Base-by-base conservation (phyloP, 1,140 invertebrate species). In the Drosophila yakuba region DNA sequence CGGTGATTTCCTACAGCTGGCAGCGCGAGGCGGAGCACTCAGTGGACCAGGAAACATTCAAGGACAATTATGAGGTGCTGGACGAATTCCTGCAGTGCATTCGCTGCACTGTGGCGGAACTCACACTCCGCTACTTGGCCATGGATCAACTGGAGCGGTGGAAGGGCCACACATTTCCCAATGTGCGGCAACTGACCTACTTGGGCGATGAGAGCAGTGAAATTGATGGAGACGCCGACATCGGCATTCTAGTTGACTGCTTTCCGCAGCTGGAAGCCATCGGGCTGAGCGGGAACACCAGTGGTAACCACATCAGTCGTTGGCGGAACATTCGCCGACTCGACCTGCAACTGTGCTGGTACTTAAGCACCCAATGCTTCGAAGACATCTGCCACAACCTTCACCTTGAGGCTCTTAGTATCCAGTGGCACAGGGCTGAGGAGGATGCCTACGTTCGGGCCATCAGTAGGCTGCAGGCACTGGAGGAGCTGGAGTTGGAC, bases 271-370 rank as follows among this genome's bases (percentile, higher is more conserved):
- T 75, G 14, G 73, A 57, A 28, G 64, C 54, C 0, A 12, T 75
- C 10, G 47, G 43, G 12, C 10, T 75, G 10, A 75, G 61, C 17
- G 73, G 73, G 4, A 67, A 67, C 17, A 12, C 32, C 14, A 58
- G 39, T 28, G 73, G 73, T 7, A 25, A 32, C 17, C 11, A 75
- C 38, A 66, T 75, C 7, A 36, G 47, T 48, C 28, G 35, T 11
- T 75, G 55, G 62, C 4, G 12, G 2, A n/a, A 75, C 17, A 35
- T 75, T 23, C 61, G 36, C 12, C 47, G 62, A 5, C 35, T 75
- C 11, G 73, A 75, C 38, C 20, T 75, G 0, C 60, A 66, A 14
- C 54, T 76, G 3, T 75, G 73, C 43, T 75, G 72, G 72, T 58
- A 54, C 54, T 4, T 75, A 8, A 47, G 43, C 28, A 10, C 10